Evolutionary conservation across 2,113 vertebrate species (phyloP).

Genomic region (Turnix velox): DNA sequence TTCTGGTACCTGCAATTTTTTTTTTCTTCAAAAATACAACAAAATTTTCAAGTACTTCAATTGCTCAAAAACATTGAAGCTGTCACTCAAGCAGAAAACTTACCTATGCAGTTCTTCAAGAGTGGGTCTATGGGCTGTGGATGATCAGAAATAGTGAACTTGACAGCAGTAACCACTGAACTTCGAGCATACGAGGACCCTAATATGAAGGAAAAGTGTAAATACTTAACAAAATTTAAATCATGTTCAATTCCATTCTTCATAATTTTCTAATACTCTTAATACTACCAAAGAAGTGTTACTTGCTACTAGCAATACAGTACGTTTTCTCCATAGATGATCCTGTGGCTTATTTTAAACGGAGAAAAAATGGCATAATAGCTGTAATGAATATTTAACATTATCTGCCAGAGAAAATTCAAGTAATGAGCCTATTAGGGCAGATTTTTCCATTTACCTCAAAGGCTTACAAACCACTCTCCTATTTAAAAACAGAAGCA

Average conservation of each 20-base stretch:
- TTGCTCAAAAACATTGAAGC: neutral
- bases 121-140: conserved; percentile 95
- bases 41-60: neutral
- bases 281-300: neutral
- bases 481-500: neutral
- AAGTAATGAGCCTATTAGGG: neutral
- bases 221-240: neutral
- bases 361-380: fast-evolving
- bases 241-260: neutral
- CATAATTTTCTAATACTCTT: neutral
- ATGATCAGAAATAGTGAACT: conserved; percentile 98
- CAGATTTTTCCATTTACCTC: neutral
- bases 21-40: neutral
- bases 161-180: conserved; percentile 97
- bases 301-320: neutral
- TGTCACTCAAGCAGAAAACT: neutral
- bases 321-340: neutral
- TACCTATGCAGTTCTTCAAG: conserved; percentile 98
- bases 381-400: neutral
- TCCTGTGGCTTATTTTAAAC: neutral
- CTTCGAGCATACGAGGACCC: conserved; percentile 96
- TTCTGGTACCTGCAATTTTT: neutral
- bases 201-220: conserved; percentile 54
- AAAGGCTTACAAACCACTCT: neutral
- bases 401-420: neutral